A percentile compares a stretch with the other conserved stretches of the same genome.
These are phyloP conservation scores for Conops quadrifasciatus DNA, from an alignment of 2,888 invertebrate genomes.

Conservation along the genomic window DNA sequence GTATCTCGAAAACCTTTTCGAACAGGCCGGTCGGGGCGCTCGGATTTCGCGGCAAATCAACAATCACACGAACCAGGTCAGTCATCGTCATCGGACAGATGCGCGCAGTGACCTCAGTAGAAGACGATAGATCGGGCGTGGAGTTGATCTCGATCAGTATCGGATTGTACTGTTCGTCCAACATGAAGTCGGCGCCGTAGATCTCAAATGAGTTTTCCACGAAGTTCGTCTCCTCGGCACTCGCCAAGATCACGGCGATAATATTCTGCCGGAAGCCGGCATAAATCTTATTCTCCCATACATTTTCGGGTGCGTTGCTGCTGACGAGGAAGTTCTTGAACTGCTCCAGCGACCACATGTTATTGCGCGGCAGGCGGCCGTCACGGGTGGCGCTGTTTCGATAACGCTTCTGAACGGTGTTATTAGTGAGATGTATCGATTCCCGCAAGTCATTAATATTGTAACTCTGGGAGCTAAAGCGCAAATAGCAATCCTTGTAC, in stretches of 20 bases:
- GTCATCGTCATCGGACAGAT: constrained; percentile 82
- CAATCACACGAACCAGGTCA: constrained; percentile 84
- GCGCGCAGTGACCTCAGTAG: constrained; percentile 82
- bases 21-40: constrained; percentile 69
- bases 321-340: constrained; percentile 73
- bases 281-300: constrained; percentile 78
- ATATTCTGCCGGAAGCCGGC: constrained; percentile 86
- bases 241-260: constrained; percentile 77
- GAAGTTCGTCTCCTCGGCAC: constrained; percentile 75
- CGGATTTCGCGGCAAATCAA: constrained; percentile 55
- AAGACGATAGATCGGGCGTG: constrained; percentile 81
- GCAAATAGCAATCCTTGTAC: constrained; percentile 84
- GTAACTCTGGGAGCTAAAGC: constrained; percentile 87
- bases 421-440: constrained; percentile 87
- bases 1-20: constrained; percentile 66
- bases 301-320: constrained; percentile 62
- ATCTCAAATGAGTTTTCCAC: constrained; percentile 83
- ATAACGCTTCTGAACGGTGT: constrained; percentile 85
- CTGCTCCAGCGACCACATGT: constrained; percentile 85
- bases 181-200: constrained; percentile 91
- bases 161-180: constrained; percentile 83
- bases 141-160: constrained; percentile 94
- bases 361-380: constrained; percentile 74
- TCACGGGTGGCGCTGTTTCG: constrained; percentile 66
- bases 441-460: constrained; percentile 81